phyloP scores from a whole-genome alignment of 1,140 invertebrate species.

The Matsumurasca onukii region DNA sequence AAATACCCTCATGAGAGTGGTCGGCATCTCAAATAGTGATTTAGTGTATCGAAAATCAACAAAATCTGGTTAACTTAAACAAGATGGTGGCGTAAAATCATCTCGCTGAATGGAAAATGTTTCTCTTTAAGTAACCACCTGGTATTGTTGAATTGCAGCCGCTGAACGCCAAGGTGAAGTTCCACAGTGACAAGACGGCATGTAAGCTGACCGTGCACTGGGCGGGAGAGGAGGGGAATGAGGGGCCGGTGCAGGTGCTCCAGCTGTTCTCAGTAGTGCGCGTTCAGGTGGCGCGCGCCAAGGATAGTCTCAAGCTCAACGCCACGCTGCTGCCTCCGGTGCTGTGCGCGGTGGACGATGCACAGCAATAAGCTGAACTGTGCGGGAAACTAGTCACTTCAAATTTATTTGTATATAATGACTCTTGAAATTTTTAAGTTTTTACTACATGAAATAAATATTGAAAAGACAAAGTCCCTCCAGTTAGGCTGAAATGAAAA shows the following conservation, averaged over 20 bases:
- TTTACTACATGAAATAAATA: too few species aligned
- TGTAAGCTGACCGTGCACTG: not conserved
- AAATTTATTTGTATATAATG: too few species aligned
- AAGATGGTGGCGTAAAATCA: not conserved
- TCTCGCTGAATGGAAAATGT: not conserved
- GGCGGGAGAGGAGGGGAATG: not conserved
- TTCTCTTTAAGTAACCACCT: not conserved
- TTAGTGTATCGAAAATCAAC: too few species aligned
- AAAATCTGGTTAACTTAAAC: not conserved
- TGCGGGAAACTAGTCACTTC: too few species aligned
- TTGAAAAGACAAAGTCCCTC: too few species aligned
- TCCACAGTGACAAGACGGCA: not conserved
- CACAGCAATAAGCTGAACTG: too few species aligned
- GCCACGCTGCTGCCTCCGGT: conserved; percentile 9
- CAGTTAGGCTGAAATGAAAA: too few species aligned
- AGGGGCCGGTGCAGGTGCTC: not conserved
- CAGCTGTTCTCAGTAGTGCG: conserved; percentile 16
- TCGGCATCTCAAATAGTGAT: not conserved
- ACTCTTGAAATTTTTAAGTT: too few species aligned
- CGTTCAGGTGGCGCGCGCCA: not conserved
- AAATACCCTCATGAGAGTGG: too few species aligned
- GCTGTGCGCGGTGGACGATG: too few species aligned
- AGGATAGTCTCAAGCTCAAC: not conserved
- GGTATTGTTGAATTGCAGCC: conserved; percentile 1
- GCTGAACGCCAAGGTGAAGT: not conserved